Evolutionary conservation across 92 coral and sea anemone genomes (phyloP), one percentile per base, ranked within the genome.

Genomic region (Paragorgia papillata): DNA sequence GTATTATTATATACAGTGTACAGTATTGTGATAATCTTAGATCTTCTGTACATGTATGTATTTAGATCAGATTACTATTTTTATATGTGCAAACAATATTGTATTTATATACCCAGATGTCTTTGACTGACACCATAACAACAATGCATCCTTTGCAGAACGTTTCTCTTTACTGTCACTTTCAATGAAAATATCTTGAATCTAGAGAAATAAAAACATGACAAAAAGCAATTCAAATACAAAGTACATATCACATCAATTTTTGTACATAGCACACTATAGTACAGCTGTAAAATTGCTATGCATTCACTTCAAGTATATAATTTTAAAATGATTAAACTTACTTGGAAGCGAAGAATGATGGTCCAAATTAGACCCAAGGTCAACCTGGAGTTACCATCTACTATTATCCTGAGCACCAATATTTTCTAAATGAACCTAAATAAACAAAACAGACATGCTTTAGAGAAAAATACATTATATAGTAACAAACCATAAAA

Each of bases 51-150:
- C n/a, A n/a, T n/a, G n/a, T n/a, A n/a, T n/a, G n/a, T n/a, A n/a
- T n/a, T n/a, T n/a, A n/a, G n/a, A n/a, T n/a, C n/a, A n/a, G n/a
- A n/a, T n/a, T n/a, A n/a, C n/a, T n/a, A n/a, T n/a, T n/a, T n/a
- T n/a, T n/a, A n/a, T n/a, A n/a, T n/a, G n/a, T n/a, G n/a, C n/a
- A n/a, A n/a, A n/a, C n/a, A n/a, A n/a, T n/a, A n/a, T n/a, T n/a
- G n/a, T n/a, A n/a, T n/a, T n/a, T n/a, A n/a, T n/a, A 19, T 87
- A 95, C 99, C 97, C 99, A 44, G 92, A 96, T 13, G 99, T 95
- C 87, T 89, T 95, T 10, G 99, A 95, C 75, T 95, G 99, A 37
- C 97, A 91, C 99, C 99, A 95, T 64, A 95, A 69, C 7, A 95
- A 44, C 39, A 95, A 40, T 10, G 99, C 97, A 87, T 95, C 99